phyloP scores from a whole-genome alignment of 2,797 vertebrate species.

The Characodon lateralis region DNA sequence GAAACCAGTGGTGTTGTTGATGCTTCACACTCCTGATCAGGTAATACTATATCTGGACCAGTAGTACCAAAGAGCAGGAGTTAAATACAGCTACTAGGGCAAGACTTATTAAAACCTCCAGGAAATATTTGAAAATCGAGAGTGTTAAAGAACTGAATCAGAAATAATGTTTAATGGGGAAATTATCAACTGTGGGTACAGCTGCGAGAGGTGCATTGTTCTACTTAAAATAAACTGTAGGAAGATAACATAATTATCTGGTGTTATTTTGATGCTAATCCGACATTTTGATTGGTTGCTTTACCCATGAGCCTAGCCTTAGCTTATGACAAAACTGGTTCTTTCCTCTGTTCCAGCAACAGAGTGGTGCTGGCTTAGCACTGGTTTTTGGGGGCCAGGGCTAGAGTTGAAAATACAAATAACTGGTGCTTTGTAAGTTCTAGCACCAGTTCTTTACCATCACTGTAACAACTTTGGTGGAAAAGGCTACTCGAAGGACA shows the following conservation, averaged over 20 bases:
- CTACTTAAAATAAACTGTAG: not conserved
- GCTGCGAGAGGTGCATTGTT: not conserved
- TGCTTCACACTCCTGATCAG: not conserved
- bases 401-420: too few species aligned
- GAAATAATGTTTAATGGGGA: not conserved
- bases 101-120: not conserved
- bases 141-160: not conserved
- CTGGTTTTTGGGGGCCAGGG: too few species aligned
- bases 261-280: too few species aligned
- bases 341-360: too few species aligned
- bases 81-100: not conserved
- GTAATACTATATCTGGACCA: not conserved
- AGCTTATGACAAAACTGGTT: too few species aligned
- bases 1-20: not conserved
- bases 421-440: too few species aligned
- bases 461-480: too few species aligned
- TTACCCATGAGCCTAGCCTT: too few species aligned
- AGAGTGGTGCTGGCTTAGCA: too few species aligned
- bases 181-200: not conserved
- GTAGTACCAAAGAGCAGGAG: not conserved
- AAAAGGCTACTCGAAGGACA: too few species aligned
- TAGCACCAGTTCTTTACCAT: too few species aligned
- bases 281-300: too few species aligned
- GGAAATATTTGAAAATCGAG: not conserved
- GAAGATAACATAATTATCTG: not conserved